These are phyloP conservation scores for Cephonodes hylas DNA, from an alignment of 2,888 invertebrate species.

Conservation along the genomic window DNA sequence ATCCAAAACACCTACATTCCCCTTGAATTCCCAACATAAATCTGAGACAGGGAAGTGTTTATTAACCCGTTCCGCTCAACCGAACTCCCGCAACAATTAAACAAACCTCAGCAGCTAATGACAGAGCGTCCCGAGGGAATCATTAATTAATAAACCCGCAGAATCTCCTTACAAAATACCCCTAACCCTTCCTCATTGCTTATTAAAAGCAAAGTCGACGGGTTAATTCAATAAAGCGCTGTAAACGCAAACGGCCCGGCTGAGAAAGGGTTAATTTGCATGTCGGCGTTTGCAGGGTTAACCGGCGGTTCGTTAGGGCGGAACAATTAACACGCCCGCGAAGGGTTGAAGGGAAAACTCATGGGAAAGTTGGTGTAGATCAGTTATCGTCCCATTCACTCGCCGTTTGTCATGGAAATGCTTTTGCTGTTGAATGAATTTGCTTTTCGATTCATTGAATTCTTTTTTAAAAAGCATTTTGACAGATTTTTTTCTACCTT, in stretches of 20 bases:
- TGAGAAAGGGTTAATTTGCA: slow-evolving; percentile 80
- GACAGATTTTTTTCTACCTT: not conserved
- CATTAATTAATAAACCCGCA: slow-evolving; percentile 68
- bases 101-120: slow-evolving; percentile 62
- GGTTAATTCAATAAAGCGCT: slow-evolving; percentile 77
- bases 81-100: slow-evolving; percentile 58
- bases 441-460: not conserved
- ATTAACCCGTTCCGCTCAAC: slow-evolving; percentile 49
- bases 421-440: not conserved
- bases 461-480: not conserved
- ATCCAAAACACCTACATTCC: not conserved
- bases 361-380: slow-evolving; percentile 76
- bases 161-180: slow-evolving; percentile 74
- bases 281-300: slow-evolving; percentile 74
- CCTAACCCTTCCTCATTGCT: slow-evolving; percentile 68
- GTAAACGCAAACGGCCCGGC: slow-evolving; percentile 70
- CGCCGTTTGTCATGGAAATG: not conserved
- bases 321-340: slow-evolving; percentile 62
- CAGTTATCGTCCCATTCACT: slow-evolving; percentile 34
- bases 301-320: slow-evolving; percentile 77
- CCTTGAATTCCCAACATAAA: slow-evolving; percentile 21
- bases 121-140: slow-evolving; percentile 62
- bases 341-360: slow-evolving; percentile 60
- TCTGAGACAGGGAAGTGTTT: slow-evolving; percentile 29
- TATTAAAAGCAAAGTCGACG: slow-evolving; percentile 53